These are phyloP conservation scores for Hemistola chrysoprasaria DNA, from an alignment of 2,888 invertebrate genomes.

Conservation along the genomic window DNA sequence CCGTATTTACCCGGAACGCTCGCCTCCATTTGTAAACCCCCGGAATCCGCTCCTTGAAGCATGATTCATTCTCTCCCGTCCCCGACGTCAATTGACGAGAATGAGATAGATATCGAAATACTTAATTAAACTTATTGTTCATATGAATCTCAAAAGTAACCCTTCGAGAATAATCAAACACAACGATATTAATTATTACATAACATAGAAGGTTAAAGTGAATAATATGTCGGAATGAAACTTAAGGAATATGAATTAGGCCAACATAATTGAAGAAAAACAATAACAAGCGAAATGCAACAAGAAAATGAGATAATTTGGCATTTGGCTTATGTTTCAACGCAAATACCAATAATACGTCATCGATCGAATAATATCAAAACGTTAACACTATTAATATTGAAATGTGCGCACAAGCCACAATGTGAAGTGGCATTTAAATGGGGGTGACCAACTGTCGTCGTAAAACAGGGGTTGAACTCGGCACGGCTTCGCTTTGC, in stretches of 20 bases:
- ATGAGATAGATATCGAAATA: slow-evolving; percentile 54
- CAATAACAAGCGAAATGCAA: not conserved
- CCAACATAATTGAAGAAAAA: slow-evolving; percentile 1
- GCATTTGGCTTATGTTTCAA: slow-evolving; percentile 7
- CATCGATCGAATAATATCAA: slow-evolving; percentile 56
- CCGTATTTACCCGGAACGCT: slow-evolving; percentile 77
- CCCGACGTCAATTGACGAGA: slow-evolving; percentile 64
- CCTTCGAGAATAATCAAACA: no score
- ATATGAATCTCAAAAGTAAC: slow-evolving; percentile 1
- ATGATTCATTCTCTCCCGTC: slow-evolving; percentile 76
- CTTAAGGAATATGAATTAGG: no score
- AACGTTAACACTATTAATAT: slow-evolving; percentile 59
- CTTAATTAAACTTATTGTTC: slow-evolving; percentile 40
- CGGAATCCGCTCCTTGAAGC: slow-evolving; percentile 78
- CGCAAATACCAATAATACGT: slow-evolving; percentile 24
- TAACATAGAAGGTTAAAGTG: no score
- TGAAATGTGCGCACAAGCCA: slow-evolving; percentile 76
- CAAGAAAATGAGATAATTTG: slow-evolving; percentile 2
- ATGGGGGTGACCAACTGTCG: slow-evolving; percentile 82
- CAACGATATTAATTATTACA: no score
- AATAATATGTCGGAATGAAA: no score
- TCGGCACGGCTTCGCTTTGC: slow-evolving; percentile 72
- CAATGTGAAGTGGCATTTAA: slow-evolving; percentile 78
- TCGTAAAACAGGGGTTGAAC: slow-evolving; percentile 69
- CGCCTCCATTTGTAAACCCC: slow-evolving; percentile 77